Conservation (phyloP, 2,797 vertebrate species). For the Eulemur rubriventer region DNA sequence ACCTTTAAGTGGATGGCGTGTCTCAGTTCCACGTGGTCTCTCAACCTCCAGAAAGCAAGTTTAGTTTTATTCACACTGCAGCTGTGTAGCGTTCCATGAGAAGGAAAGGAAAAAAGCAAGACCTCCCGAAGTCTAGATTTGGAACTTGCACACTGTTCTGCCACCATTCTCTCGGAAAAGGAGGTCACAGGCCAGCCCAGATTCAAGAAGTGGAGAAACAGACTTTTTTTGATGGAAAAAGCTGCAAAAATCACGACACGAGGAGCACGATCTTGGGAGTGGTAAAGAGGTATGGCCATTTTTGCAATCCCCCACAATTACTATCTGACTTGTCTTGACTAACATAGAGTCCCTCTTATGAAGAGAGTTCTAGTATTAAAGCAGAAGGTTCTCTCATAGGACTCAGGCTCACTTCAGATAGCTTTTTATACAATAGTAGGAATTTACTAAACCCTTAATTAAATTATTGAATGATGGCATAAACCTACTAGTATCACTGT, state of each 20-base stretch:
- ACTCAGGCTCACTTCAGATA: neutral
- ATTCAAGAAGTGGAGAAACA: neutral
- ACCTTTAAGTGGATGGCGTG: neutral
- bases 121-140: neutral
- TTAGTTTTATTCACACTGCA: neutral
- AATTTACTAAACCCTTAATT: neutral
- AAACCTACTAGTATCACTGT: neutral
- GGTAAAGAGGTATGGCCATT: accelerated
- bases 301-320: neutral
- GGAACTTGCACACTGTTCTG: neutral
- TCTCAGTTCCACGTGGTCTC: neutral
- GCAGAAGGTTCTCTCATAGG: neutral
- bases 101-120: neutral
- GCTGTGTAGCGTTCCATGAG: too few relatives aligned
- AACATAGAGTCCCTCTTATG: neutral
- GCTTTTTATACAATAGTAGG: neutral
- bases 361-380: neutral
- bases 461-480: neutral
- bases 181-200: neutral
- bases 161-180: neutral
- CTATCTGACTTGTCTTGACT: neutral
- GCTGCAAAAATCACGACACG: neutral
- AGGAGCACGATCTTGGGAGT: neutral
- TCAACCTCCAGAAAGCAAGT: neutral
- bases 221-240: neutral